Evolutionary conservation across 2,888 invertebrate genomes (phyloP).

Genomic region (Polyommatus iphigenia): DNA sequence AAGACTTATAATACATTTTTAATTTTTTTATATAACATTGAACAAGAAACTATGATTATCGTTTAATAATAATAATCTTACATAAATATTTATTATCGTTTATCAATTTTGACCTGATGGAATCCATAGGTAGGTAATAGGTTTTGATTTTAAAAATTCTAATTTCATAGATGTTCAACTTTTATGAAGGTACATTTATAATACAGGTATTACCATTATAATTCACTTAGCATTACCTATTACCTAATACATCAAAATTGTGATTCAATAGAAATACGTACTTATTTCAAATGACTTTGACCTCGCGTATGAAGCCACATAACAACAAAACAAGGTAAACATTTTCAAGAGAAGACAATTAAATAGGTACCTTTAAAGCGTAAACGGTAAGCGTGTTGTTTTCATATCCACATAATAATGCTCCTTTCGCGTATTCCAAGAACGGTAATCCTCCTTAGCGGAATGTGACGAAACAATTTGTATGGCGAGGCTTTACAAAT

Average conservation of each 20-base stretch:
- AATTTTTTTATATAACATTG: constrained; percentile 9
- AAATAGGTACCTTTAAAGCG: constrained; percentile 23
- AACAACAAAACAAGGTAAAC: constrained; percentile 30
- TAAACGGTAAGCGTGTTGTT: constrained; percentile 30
- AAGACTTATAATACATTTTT: constrained; percentile 33
- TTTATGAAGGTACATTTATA: too few relatives aligned
- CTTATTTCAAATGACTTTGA: constrained; percentile 10
- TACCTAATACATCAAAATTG: constrained; percentile 27
- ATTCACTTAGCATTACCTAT: not conserved
- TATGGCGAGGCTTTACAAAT: not conserved
- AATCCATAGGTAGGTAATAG: not conserved
- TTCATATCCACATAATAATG: constrained; percentile 4
- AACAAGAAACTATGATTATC: constrained; percentile 22
- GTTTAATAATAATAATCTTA: constrained; percentile 1
- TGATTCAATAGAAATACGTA: not conserved
- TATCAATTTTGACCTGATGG: constrained; percentile 24
- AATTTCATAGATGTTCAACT: not conserved
- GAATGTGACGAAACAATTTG: constrained; percentile 8
- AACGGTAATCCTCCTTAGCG: not conserved
- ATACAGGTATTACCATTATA: not conserved
- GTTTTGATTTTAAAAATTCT: not conserved
- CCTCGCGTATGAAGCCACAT: constrained; percentile 35
- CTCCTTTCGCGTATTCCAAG: constrained; percentile 9
- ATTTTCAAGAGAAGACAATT: constrained; percentile 31
- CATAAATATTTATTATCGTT: not conserved